Percentiles rank a stretch among this genome's conserved stretches.
These are phyloP conservation scores for Anthopleura xanthogrammica DNA, from an alignment of 92 coral and sea anemone genomes.

Conservation along the genomic window DNA sequence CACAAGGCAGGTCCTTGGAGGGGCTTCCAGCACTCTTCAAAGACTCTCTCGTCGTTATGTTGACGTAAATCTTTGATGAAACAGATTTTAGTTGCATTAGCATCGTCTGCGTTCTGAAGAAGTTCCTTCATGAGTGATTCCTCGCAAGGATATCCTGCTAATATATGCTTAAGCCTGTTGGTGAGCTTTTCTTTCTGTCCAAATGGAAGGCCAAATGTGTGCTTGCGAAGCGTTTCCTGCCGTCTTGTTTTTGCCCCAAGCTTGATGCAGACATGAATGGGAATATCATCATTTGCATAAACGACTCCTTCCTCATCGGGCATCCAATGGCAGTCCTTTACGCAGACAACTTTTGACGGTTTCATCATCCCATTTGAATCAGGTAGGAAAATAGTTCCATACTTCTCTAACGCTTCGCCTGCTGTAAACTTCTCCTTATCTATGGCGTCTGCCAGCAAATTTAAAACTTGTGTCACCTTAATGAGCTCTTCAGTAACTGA, in stretches of 20 bases:
- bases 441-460: background rate
- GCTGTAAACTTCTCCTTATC: background rate
- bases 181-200: constrained; percentile 65
- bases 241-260: constrained; percentile 63
- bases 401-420: background rate
- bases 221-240: constrained; percentile 30
- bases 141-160: constrained; percentile 59
- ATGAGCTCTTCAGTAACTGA: background rate
- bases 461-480: background rate
- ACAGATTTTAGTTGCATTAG: constrained; percentile 60
- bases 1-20: constrained; percentile 87
- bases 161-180: constrained; percentile 49
- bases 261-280: constrained; percentile 21
- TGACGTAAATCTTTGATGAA: constrained; percentile 62
- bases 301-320: constrained; percentile 38
- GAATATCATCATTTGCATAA: constrained; percentile 31
- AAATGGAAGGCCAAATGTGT: constrained; percentile 35
- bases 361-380: constrained; percentile 45
- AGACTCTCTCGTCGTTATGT: constrained; percentile 42
- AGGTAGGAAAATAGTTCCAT: constrained; percentile 46
- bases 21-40: constrained; percentile 72
- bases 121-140: constrained; percentile 65
- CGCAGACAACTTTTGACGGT: constrained; percentile 37
- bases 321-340: constrained; percentile 68
- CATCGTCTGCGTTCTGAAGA: constrained; percentile 77